Conservation (phyloP, 2,888 invertebrate genomes). For the Alitta virens region DNA sequence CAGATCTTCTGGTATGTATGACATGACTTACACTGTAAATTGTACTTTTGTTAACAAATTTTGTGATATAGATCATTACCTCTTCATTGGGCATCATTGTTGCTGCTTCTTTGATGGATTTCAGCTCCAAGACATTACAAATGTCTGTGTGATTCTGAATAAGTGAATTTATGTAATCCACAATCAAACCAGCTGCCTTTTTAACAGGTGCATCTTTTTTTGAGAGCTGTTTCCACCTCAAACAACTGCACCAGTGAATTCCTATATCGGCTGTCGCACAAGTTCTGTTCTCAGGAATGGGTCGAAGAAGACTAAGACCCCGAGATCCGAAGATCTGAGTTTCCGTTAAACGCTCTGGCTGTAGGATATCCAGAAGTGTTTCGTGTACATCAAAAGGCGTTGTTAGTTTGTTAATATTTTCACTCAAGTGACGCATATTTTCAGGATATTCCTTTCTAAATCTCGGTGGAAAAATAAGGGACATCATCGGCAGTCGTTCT, state of each 20-base stretch:
- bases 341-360: slow-evolving; percentile 11
- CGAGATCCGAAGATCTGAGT: slow-evolving; percentile 15
- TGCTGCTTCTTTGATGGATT: slow-evolving; percentile 11
- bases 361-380: slow-evolving; percentile 40
- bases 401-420: slow-evolving; percentile 40
- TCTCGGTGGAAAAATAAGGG: slow-evolving; percentile 38
- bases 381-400: slow-evolving; percentile 51
- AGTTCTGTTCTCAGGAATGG: slow-evolving; percentile 41
- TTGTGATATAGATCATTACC: too few species aligned
- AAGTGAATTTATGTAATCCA: slow-evolving; percentile 10
- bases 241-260: slow-evolving; percentile 51
- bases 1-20: too few species aligned
- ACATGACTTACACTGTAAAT: too few species aligned
- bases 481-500: slow-evolving; percentile 49
- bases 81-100: slow-evolving; percentile 25
- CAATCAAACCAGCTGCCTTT: slow-evolving; percentile 2
- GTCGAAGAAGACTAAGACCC: slow-evolving; percentile 41
- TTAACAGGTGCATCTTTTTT: slow-evolving; percentile 1
- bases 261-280: slow-evolving; percentile 40
- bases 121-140: slow-evolving; percentile 17
- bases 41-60: too few species aligned
- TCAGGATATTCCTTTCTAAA: slow-evolving; percentile 27
- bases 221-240: slow-evolving; percentile 32
- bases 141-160: slow-evolving; percentile 1
- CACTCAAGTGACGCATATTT: slow-evolving; percentile 11